Percentiles rank a stretch among this genome's conserved stretches.
These are phyloP conservation scores for Kuschelorhynchus macadamiae DNA, from an alignment of 2,888 invertebrate species.

Conservation along the genomic window DNA sequence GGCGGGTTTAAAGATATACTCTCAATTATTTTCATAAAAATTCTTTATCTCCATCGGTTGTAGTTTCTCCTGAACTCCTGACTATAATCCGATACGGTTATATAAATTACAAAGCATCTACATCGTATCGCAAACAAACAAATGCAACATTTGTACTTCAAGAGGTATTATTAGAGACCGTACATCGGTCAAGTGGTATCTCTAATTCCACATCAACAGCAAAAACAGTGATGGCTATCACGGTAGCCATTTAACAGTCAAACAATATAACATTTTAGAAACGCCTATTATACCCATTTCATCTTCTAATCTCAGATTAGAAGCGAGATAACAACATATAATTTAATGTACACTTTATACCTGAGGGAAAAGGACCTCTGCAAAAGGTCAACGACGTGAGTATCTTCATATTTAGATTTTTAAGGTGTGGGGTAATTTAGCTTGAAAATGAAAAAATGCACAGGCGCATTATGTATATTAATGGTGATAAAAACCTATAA, in stretches of 20 bases:
- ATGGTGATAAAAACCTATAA: too few species aligned
- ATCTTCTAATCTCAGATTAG: conserved; percentile 8
- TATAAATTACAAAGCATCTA: conserved; percentile 27
- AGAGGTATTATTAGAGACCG: conserved; percentile 14
- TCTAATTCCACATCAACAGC: conserved; percentile 24
- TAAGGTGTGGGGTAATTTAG: too few species aligned
- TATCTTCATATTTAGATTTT: too few species aligned
- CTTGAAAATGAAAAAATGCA: too few species aligned
- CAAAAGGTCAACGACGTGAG: neutral
- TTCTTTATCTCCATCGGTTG: too few species aligned
- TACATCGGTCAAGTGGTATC: conserved; percentile 11
- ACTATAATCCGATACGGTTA: conserved; percentile 14
- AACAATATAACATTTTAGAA: conserved; percentile 33
- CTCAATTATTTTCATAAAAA: too few species aligned
- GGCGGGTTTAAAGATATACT: too few species aligned
- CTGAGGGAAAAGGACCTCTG: conserved; percentile 8
- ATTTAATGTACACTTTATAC: too few species aligned
- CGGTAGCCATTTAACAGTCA: conserved; percentile 36
- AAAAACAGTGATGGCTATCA: conserved; percentile 16
- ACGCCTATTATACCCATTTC: conserved; percentile 17
- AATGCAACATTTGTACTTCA: conserved; percentile 2
- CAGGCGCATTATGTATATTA: too few species aligned
- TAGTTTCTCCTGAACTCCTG: neutral
- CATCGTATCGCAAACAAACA: conserved; percentile 1
- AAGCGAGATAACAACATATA: conserved; percentile 11